Evolutionary conservation across 2,113 vertebrate genomes (phyloP).

Genomic region (Nothoprocta perdicaria): DNA sequence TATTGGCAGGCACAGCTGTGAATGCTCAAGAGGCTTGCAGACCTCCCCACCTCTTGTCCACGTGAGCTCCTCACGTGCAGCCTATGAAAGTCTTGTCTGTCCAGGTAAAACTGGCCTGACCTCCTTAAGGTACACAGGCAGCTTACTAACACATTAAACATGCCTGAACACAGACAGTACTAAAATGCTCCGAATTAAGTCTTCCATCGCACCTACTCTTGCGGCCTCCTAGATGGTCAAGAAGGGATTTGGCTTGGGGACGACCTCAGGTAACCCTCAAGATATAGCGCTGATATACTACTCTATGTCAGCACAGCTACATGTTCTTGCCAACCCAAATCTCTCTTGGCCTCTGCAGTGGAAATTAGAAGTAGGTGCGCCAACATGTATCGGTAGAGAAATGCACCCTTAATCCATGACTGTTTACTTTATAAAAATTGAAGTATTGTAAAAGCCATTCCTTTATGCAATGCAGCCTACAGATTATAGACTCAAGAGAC

Average conservation of each 20-base stretch:
- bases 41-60: not conserved
- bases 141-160: fast-evolving
- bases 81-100: not conserved
- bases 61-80: not conserved
- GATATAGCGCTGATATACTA: not conserved
- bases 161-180: not conserved
- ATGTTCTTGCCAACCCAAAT: slow-evolving; percentile 14
- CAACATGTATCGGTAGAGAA: slow-evolving; percentile 21
- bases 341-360: slow-evolving; percentile 19
- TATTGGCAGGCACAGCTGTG: not conserved
- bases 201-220: not conserved
- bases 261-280: slow-evolving; percentile 44
- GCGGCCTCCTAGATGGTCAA: not conserved
- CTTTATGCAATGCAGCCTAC: slow-evolving; percentile 17
- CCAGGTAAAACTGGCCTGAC: not conserved
- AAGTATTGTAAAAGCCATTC: slow-evolving; percentile 43
- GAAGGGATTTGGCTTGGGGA: not conserved
- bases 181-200: not conserved
- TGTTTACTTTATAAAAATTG: slow-evolving; percentile 45
- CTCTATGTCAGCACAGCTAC: not conserved
- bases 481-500: slow-evolving; percentile 30
- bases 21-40: not conserved
- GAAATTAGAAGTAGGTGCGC: slow-evolving; percentile 46
- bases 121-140: not conserved
- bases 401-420: slow-evolving; percentile 57